A percentile compares a stretch with the other conserved stretches of the same genome.
phyloP scores from a whole-genome alignment of 2,113 vertebrate species.

The Lepus americanus region DNA sequence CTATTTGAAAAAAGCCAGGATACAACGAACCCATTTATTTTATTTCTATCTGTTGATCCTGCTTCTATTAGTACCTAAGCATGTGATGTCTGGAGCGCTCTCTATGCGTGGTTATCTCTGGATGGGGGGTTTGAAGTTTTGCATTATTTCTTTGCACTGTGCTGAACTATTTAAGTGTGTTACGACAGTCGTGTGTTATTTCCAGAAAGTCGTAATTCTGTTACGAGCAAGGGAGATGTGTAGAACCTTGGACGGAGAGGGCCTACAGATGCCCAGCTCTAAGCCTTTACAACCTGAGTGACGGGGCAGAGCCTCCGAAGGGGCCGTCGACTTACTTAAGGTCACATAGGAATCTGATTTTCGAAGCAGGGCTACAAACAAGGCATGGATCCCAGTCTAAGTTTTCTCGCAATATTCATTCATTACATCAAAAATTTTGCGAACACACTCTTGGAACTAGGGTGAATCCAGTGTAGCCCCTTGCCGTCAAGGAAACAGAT shows the following conservation, averaged over 20 bases:
- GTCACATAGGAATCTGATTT: background rate
- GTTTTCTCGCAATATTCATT: background rate
- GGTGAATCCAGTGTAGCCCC: background rate
- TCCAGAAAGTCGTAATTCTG: background rate
- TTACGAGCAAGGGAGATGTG: background rate
- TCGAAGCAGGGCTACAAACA: background rate
- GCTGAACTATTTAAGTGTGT: conserved; percentile 18
- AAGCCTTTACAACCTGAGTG: background rate
- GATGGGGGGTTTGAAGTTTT: background rate
- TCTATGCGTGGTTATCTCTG: background rate
- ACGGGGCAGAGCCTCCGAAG: background rate
- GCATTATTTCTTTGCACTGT: background rate
- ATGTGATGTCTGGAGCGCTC: background rate
- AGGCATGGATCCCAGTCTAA: background rate
- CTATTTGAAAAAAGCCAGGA: background rate
- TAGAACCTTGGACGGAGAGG: background rate
- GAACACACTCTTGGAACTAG: background rate
- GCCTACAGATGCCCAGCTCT: background rate
- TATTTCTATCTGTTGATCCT: conserved; percentile 25
- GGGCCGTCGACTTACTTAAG: background rate
- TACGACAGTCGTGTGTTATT: background rate
- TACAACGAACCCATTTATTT: background rate
- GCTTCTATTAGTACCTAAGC: background rate
- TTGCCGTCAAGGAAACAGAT: background rate
- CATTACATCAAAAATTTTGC: background rate